Percentiles rank a stretch among this genome's conserved stretches.
These are phyloP conservation scores for Drosophila persimilis DNA, from an alignment of 1,140 invertebrate genomes.

Conservation along the genomic window DNA sequence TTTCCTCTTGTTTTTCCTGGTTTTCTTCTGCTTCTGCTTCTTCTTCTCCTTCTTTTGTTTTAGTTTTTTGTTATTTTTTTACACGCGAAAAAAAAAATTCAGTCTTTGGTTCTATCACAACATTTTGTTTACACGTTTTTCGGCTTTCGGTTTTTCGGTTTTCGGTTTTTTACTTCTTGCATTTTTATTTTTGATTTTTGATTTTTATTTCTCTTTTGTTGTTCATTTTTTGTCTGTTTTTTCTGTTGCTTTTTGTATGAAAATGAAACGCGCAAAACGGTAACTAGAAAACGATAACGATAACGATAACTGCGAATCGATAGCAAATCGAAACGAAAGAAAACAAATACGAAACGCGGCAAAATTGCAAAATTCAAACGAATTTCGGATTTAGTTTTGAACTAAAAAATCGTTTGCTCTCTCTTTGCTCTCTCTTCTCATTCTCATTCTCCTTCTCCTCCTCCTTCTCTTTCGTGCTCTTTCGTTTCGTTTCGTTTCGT, in stretches of 20 bases:
- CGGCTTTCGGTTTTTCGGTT: conserved; percentile 56
- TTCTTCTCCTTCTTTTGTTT: conserved; percentile 4
- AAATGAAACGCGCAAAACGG: conserved; percentile 54
- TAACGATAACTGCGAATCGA: conserved; percentile 28
- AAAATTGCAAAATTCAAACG: conserved; percentile 56
- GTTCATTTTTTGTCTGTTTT: conserved; percentile 18
- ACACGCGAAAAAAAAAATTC: conserved; percentile 82
- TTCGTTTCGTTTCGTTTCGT: conserved; percentile 5
- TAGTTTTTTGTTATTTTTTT: conserved; percentile 50
- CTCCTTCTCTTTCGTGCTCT: conserved; percentile 13
- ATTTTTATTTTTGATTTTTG: conserved; percentile 12
- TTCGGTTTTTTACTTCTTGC: not conserved
- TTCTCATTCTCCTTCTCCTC: conserved; percentile 31
- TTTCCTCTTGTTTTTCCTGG: conserved; percentile 8
- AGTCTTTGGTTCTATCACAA: conserved; percentile 83
- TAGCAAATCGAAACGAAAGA: conserved; percentile 57
- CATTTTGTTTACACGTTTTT: conserved; percentile 83
- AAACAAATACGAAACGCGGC: no score
- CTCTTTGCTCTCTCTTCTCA: conserved; percentile 13
- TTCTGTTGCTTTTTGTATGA: conserved; percentile 22
- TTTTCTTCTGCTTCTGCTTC: not conserved
- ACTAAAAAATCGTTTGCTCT: conserved; percentile 70
- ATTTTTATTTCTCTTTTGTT: conserved; percentile 14
- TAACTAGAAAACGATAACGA: conserved; percentile 3
- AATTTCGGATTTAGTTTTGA: conserved; percentile 75